Base-by-base conservation (phyloP, 2,113 vertebrate genomes). In the Pangasianodon hypophthalmus region DNA sequence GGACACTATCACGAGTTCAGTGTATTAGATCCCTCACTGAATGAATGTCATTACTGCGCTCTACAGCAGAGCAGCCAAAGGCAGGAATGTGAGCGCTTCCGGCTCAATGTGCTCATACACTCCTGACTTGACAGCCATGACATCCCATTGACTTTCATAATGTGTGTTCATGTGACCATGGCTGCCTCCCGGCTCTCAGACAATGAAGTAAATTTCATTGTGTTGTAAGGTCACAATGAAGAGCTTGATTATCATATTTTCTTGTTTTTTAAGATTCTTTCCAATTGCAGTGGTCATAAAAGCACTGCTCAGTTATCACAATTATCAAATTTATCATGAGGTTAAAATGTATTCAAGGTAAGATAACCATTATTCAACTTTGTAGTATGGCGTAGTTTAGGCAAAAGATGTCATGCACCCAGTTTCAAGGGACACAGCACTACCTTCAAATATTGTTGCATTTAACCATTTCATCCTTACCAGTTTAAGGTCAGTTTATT, bases 71-170 rank as follows among this genome's bases (percentile, higher is more conserved):
- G 88, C 90, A 84, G 79, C 82, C 58, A 91, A 84, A 87, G 60
- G 93, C 80, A 88, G 88, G 88, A 94, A 93, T 89, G 91, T 91
- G 73, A 90, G 29, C 87, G 91, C 91, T 54, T 48, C 60, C 90
- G 64, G 83, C 92, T 92, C 91, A 91, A 54, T 67, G 92, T 93
- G 29, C 71, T 87, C 88, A 91, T 82, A 82, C 90, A 83, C 87
- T 81, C 87, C 88, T 60, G 92, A 94, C 91, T 92, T 92, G 94
- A 94, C 94, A 94, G 92, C 91, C 90, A 79, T 92, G 93, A 94
- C 92, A 86, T 91, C 94, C 90, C 84, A 87, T 90, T 91, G 92
- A 93, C 91, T 93, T 84, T 89, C 93, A 88, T 87, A 92, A 92
- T 92, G 85, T 88, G 54, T 44, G 75, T 88, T 91, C 93, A 91